A percentile compares a stretch with the other conserved stretches of the same genome.
Evolutionary conservation across 2,797 vertebrate genomes (phyloP).

Genomic region (Pangasius sanitwongsei): DNA sequence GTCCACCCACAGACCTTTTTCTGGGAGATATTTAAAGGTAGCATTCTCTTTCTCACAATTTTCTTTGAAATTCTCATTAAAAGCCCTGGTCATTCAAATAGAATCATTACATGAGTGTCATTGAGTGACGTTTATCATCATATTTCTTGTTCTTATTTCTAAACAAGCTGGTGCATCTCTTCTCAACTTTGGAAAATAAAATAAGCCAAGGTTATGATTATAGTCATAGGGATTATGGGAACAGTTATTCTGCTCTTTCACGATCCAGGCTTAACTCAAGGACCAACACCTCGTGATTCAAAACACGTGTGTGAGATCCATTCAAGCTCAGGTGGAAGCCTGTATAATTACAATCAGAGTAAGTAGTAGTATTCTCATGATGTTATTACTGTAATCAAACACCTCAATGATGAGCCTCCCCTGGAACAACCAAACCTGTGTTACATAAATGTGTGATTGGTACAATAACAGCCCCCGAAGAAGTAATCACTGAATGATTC

Average conservation of each 20-base stretch:
- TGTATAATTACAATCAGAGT: conserved; percentile 47
- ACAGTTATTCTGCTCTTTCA: background rate
- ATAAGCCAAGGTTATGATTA: conserved; percentile 9
- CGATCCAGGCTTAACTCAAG: background rate
- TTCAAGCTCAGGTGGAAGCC: conserved; percentile 26
- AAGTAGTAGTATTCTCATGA: conserved; percentile 31
- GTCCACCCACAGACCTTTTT: background rate
- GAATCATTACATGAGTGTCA: background rate
- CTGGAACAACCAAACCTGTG: conserved; percentile 5
- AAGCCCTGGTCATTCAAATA: background rate
- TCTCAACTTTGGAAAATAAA: background rate
- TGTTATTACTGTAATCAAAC: conserved; percentile 40
- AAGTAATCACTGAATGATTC: background rate
- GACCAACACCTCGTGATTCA: background rate
- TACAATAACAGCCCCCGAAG: background rate
- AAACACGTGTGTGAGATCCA: conserved; percentile 22
- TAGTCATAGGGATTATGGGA: background rate
- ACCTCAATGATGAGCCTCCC: conserved; percentile 15
- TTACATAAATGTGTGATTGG: conserved; percentile 26
- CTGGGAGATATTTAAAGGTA: background rate
- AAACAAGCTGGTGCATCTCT: background rate
- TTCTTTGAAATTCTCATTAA: background rate
- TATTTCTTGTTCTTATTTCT: background rate
- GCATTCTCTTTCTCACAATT: background rate
- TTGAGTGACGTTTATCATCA: background rate